These are phyloP conservation scores for Diarsia brunnea DNA, from an alignment of 2,888 invertebrate species.

Conservation along the genomic window DNA sequence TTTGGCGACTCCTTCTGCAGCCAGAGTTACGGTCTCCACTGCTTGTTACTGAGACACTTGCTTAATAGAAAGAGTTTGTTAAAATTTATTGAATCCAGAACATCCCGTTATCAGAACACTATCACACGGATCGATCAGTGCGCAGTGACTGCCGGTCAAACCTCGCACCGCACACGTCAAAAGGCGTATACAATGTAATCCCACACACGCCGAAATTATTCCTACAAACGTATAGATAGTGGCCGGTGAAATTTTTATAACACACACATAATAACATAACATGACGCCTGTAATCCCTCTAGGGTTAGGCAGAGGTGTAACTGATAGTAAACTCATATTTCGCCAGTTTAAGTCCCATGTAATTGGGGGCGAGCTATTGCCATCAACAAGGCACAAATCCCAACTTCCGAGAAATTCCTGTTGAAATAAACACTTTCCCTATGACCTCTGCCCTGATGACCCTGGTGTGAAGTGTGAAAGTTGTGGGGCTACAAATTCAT, in stretches of 20 bases:
- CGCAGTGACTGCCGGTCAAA: not conserved
- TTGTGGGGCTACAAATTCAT: too few species aligned
- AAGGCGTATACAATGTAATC: not conserved
- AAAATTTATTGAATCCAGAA: not conserved
- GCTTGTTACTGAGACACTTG: not conserved
- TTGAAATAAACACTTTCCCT: too few species aligned
- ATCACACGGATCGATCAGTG: constrained; percentile 7
- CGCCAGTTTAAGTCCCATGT: not conserved
- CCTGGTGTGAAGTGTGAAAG: too few species aligned
- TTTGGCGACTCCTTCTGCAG: not conserved
- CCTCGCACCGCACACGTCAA: not conserved
- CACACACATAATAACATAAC: not conserved
- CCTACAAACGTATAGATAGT: not conserved
- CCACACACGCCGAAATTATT: not conserved
- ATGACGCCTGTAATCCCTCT: not conserved
- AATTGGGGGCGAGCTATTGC: not conserved
- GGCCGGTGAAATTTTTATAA: not conserved
- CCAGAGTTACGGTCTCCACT: not conserved
- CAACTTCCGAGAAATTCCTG: not conserved
- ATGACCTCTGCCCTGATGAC: too few species aligned
- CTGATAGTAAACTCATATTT: not conserved
- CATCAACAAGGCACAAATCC: not conserved
- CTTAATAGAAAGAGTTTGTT: not conserved
- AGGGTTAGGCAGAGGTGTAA: not conserved
- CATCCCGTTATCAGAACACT: not conserved